phyloP scores from a whole-genome alignment of 2,888 invertebrate genomes.

The Achlya flavicornis region DNA sequence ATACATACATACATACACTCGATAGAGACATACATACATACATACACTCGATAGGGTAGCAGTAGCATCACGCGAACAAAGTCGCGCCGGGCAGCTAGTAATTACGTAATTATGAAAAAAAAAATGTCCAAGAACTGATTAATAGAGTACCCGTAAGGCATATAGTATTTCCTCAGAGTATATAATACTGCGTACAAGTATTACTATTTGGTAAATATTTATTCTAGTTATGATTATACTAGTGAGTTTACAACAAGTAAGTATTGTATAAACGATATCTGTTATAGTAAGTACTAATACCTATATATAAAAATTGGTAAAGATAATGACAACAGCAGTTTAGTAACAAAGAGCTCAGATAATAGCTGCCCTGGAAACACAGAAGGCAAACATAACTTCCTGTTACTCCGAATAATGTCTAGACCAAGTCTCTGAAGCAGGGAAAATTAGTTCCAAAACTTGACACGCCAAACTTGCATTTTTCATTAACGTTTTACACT shows the following conservation, averaged over 20 bases:
- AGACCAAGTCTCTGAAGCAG: neutral
- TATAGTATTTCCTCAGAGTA: no score
- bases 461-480: neutral
- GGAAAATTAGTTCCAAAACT: slow-evolving; percentile 4
- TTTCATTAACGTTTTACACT: slow-evolving; percentile 9
- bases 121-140: no score
- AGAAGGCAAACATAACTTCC: slow-evolving; percentile 3
- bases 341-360: neutral
- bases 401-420: slow-evolving; percentile 1
- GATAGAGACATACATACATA: no score
- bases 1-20: no score
- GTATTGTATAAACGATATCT: neutral
- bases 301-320: neutral
- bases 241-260: neutral
- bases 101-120: no score
- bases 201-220: neutral
- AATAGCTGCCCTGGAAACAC: neutral
- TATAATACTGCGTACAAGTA: no score
- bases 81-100: no score
- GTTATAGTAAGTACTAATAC: neutral
- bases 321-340: neutral
- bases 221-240: neutral
- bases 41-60: no score
- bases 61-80: no score
- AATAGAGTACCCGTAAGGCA: no score